A percentile compares a stretch with the other conserved stretches of the same genome.
Evolutionary conservation across 1,140 invertebrate species (phyloP).

Genomic region (Calliopsis andreniformis): DNA sequence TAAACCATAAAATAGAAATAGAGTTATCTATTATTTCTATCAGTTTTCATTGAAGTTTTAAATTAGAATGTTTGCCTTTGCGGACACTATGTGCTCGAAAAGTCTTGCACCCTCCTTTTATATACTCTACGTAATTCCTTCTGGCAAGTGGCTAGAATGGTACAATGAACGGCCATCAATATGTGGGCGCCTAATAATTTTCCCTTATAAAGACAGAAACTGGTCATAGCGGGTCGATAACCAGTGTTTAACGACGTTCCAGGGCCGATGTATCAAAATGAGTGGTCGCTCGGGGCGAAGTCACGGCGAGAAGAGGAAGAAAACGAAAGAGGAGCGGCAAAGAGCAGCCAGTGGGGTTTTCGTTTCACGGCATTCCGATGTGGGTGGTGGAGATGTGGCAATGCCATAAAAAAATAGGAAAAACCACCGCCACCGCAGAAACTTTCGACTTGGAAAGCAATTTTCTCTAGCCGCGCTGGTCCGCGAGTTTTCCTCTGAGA

Average conservation of each 20-base stretch:
- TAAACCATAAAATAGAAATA: no score
- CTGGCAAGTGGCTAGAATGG: not conserved
- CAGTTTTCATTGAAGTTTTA: no score
- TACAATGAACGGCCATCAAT: not conserved
- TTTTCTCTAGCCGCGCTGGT: conserved; percentile 55
- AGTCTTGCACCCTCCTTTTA: no score
- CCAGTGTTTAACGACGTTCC: conserved; percentile 64
- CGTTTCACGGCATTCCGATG: conserved; percentile 35
- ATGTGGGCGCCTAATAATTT: conserved; percentile 41
- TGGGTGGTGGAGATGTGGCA: conserved; percentile 29
- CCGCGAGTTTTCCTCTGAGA: conserved; percentile 46
- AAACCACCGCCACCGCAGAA: conserved; percentile 61
- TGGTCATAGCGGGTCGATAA: conserved; percentile 61
- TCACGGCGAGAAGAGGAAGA: conserved; percentile 57
- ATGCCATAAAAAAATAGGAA: conserved; percentile 42
- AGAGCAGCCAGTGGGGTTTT: conserved; percentile 12
- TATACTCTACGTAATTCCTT: not conserved
- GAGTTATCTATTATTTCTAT: no score
- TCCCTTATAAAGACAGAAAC: conserved; percentile 43
- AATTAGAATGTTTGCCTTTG: no score
- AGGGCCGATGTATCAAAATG: conserved; percentile 58
- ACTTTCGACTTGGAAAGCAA: conserved; percentile 66
- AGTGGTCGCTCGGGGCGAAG: conserved; percentile 55
- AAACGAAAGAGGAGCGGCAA: conserved; percentile 33
- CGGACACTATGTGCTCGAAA: no score